Base-by-base conservation (phyloP, 1,140 invertebrate genomes). In the Drosophila gunungcola region DNA sequence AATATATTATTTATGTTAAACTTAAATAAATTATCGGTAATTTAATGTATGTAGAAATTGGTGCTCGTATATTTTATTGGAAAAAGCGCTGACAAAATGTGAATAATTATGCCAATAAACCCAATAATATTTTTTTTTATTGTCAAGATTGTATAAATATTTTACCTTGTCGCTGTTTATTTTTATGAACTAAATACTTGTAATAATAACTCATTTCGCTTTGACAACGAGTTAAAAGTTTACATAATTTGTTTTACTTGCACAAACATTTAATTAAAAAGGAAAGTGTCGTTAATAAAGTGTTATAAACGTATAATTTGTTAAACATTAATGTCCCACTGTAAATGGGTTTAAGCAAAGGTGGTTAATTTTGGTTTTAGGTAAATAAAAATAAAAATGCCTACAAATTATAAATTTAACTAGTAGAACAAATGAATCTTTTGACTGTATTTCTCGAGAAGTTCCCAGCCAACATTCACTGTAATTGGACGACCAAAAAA, bases 31-130 rank as follows among this genome's bases (percentile, higher is more conserved):
- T n/a, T 21, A 21, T 21, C 16, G 16, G 16, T 21, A 21, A 39
- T 51, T 34, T 34, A 9, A 3, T 51, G 13, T 9, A 13, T 16
- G 16, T 48, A 13, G 1, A 16, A 13, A 10, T 34, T 1, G 3
- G 5, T 34, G 29, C 27, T 49, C 6, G 12, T 9, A 48, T 6
- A 27, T 13, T 32, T 45, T 46, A 11, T 43, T 13, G 0, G 3
- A 36, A 51, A 52, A 16, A 25, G 4, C 6, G 49, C 49, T 52
- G 32, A 21, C 49, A 36, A 36, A 36, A 36, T 21, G 3, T 1
- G 3, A 36, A 10, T 51, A 34, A 16, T 16, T 34, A 51, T 34
- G 48, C 29, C 48, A 29, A 48, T 48, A 48, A 46, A 48, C 45
- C 12, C 25, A n/a, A 48, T n/a, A 48, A 12, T 29, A 51, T 16